Percentiles rank a stretch among this genome's conserved stretches.
Evolutionary conservation across 2,888 invertebrate species (phyloP).

Genomic region (Morpho achilles): DNA sequence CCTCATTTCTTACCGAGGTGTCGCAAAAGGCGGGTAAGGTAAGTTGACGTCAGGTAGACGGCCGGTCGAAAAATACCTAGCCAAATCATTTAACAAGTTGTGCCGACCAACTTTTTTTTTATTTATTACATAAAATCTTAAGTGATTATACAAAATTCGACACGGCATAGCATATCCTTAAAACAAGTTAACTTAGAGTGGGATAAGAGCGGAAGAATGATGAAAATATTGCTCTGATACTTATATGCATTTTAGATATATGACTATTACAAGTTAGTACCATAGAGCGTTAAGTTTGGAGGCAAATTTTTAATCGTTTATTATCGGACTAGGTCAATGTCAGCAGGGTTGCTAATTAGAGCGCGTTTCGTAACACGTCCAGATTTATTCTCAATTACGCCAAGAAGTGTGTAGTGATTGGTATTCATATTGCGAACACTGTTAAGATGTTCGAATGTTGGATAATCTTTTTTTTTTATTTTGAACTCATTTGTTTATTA

Average conservation of each 20-base stretch:
- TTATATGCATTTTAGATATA: too few species aligned
- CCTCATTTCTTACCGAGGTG: too few species aligned
- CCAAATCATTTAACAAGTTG: too few species aligned
- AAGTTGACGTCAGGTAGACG: too few species aligned
- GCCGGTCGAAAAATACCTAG: too few species aligned
- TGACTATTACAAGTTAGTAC: constrained; percentile 5
- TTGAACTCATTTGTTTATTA: not conserved
- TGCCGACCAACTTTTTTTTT: too few species aligned
- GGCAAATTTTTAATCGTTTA: constrained; percentile 35
- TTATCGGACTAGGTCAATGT: constrained; percentile 59
- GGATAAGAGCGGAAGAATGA: not conserved
- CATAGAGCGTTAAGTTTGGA: constrained; percentile 9
- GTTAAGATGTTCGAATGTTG: not conserved
- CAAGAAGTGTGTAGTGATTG: constrained; percentile 15
- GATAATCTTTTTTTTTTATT: not conserved
- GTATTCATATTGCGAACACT: constrained; percentile 2
- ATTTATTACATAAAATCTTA: too few species aligned
- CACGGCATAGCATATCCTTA: too few species aligned
- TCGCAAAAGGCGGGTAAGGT: too few species aligned
- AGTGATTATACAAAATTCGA: too few species aligned
- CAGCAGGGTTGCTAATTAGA: constrained; percentile 49
- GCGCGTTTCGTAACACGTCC: constrained; percentile 29
- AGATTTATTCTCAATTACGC: constrained; percentile 30
- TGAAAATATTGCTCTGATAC: too few species aligned
- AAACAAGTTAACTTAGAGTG: too few species aligned